phyloP scores from a whole-genome alignment of 2,888 invertebrate genomes.

The Endomychus coccineus region DNA sequence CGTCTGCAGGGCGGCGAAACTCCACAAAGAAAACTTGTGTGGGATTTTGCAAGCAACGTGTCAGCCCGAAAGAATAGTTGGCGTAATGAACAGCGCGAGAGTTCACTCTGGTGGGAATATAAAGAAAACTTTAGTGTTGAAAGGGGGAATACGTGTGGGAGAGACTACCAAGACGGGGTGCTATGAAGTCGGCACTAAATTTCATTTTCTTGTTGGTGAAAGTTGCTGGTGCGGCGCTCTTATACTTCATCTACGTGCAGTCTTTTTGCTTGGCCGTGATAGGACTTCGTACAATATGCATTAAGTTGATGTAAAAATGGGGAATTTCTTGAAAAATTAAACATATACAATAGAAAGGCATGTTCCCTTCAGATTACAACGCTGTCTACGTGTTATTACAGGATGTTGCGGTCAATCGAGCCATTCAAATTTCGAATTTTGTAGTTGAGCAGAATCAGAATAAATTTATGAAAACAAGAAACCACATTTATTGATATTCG shows the following conservation, averaged over 20 bases:
- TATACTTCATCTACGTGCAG: conserved; percentile 16
- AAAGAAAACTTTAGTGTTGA: conserved; percentile 42
- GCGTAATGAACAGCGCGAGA: conserved; percentile 39
- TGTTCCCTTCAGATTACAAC: too few species aligned
- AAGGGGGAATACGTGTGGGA: conserved; percentile 36
- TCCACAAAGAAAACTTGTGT: conserved; percentile 30
- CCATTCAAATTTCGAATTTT: too few species aligned
- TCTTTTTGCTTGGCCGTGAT: conserved; percentile 1
- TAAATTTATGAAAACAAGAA: too few species aligned
- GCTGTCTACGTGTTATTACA: too few species aligned
- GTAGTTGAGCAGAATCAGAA: too few species aligned
- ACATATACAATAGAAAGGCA: too few species aligned
- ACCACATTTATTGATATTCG: too few species aligned
- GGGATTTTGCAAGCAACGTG: conserved; percentile 33
- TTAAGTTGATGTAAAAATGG: too few species aligned
- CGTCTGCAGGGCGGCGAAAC: conserved; percentile 26
- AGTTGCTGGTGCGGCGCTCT: too few species aligned
- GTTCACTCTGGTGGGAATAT: conserved; percentile 40
- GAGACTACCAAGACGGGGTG: conserved; percentile 32
- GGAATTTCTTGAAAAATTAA: too few species aligned
- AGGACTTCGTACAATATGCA: too few species aligned
- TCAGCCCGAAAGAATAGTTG: conserved; percentile 39
- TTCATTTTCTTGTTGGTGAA: conserved; percentile 39
- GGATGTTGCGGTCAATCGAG: too few species aligned
- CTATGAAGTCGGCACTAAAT: conserved; percentile 35